A percentile compares a stretch with the other conserved stretches of the same genome.
Conservation (phyloP, 2,888 invertebrate genomes). For the Cerastis rubricosa region DNA sequence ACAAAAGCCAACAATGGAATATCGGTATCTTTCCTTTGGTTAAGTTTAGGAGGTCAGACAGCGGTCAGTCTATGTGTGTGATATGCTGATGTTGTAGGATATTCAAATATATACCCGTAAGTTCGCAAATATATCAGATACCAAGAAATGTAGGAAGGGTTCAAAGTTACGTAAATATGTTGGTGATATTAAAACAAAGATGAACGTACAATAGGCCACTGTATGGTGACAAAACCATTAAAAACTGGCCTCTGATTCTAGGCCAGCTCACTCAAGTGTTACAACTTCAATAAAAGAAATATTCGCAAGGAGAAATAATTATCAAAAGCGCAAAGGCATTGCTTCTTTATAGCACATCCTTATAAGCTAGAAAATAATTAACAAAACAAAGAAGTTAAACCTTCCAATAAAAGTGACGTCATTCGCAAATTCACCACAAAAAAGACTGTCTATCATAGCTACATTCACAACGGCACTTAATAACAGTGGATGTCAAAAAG, state of each 20-base stretch:
- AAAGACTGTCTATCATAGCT: slow-evolving; percentile 21
- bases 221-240: neutral
- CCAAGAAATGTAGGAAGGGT: neutral
- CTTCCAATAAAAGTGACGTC: slow-evolving; percentile 8
- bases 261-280: neutral
- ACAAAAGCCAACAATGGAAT: slow-evolving; percentile 50
- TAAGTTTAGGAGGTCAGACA: slow-evolving; percentile 29
- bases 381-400: neutral
- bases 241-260: too few species aligned
- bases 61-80: slow-evolving; percentile 3
- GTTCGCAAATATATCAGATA: neutral
- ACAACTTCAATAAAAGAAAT: neutral
- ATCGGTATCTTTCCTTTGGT: slow-evolving; percentile 49
- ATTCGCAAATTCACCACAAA: slow-evolving; percentile 18
- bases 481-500: slow-evolving; percentile 39
- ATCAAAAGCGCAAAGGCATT: neutral
- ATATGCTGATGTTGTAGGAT: slow-evolving; percentile 8
- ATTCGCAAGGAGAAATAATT: neutral
- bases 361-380: neutral
- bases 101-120: neutral
- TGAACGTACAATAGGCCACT: neutral
- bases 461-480: slow-evolving; percentile 44
- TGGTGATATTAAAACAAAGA: neutral
- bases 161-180: too few species aligned
- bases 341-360: neutral